phyloP scores from a whole-genome alignment of 2,113 vertebrate species.

The Silurus asotus region DNA sequence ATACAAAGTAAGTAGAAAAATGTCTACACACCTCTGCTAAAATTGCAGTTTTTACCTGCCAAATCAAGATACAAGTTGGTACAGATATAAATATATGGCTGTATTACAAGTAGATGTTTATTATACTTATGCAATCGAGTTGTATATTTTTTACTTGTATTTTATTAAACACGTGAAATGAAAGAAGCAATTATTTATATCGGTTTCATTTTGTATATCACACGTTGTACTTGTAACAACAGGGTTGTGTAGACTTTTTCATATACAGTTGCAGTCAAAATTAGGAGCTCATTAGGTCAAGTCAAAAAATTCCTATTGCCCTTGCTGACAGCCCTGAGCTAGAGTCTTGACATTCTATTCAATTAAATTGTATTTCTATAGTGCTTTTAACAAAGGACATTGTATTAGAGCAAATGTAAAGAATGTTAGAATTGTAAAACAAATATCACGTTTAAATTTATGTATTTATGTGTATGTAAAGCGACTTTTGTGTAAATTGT shows the following conservation, averaged over 20 bases:
- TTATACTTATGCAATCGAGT: not conserved
- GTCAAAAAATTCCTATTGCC: not conserved
- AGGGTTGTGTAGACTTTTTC: not conserved
- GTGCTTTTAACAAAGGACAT: too few species aligned
- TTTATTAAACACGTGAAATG: not conserved
- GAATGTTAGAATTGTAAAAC: too few species aligned
- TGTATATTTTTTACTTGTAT: not conserved
- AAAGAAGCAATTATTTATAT: not conserved
- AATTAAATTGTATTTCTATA: too few species aligned
- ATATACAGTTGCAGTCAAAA: not conserved
- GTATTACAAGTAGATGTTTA: not conserved
- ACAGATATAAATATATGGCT: not conserved
- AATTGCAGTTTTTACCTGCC: not conserved
- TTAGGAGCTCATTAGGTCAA: not conserved
- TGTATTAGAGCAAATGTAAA: too few species aligned
- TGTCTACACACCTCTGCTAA: not conserved
- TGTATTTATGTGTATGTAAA: not conserved
- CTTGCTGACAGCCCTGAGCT: not conserved
- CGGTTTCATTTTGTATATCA: not conserved
- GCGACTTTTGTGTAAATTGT: not conserved
- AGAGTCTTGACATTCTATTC: not conserved
- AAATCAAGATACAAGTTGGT: not conserved
- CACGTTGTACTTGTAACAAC: not conserved
- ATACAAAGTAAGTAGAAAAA: not conserved
- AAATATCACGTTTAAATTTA: too few species aligned